Evolutionary conservation across 2,113 vertebrate genomes (phyloP).

Genomic region (Microtus ochrogaster): DNA sequence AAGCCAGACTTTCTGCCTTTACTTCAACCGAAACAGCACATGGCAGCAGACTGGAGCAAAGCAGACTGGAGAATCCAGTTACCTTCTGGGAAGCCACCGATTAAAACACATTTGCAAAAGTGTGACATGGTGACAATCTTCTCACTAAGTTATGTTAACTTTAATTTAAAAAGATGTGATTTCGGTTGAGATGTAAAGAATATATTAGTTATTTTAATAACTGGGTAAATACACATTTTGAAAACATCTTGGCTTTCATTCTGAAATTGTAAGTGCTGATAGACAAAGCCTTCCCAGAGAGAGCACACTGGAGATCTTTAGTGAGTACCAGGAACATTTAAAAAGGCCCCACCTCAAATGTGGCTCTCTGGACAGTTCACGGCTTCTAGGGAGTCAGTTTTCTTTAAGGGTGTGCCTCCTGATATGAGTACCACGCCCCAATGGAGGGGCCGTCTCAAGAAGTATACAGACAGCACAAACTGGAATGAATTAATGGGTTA

Average conservation of each 20-base stretch:
- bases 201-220: slow-evolving; percentile 46
- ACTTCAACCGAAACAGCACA: slow-evolving; percentile 24
- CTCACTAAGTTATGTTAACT: slow-evolving; percentile 33
- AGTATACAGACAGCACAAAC: background rate
- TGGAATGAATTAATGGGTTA: background rate
- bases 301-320: slow-evolving; percentile 1
- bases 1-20: slow-evolving; percentile 31
- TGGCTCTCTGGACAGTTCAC: background rate
- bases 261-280: background rate
- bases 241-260: slow-evolving; percentile 45
- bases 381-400: background rate
- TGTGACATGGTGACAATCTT: background rate
- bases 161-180: slow-evolving; percentile 38
- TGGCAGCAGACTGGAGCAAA: slow-evolving; percentile 17
- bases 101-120: slow-evolving; percentile 53
- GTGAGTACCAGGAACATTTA: background rate
- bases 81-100: slow-evolving; percentile 42
- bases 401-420: background rate
- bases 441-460: background rate
- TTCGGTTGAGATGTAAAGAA: background rate
- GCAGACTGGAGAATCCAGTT: background rate
- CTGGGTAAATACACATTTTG: background rate
- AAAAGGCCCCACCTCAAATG: background rate
- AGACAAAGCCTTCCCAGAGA: background rate
- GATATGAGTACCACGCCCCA: too few relatives aligned